phyloP scores from a whole-genome alignment of 2,888 invertebrate genomes.

The Nowickia ferox region DNA sequence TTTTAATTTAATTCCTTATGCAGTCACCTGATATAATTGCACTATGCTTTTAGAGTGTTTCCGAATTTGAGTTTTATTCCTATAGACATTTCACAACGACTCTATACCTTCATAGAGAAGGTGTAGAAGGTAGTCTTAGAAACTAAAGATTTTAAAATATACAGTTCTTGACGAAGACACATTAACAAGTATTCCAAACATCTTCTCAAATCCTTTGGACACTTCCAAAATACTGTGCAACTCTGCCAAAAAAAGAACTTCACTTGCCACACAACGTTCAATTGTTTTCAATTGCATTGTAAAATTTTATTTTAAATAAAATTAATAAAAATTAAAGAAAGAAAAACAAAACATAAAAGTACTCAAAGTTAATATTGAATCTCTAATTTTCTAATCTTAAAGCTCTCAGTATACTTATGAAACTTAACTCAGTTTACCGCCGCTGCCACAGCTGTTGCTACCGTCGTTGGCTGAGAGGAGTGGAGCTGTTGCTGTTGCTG shows the following conservation, averaged over 20 bases:
- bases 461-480: slow-evolving; percentile 44
- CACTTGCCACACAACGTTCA: not conserved
- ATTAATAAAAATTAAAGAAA: slow-evolving; percentile 28
- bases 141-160: no score
- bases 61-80: no score
- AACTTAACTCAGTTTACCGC: slow-evolving; percentile 67
- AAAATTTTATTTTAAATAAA: slow-evolving; percentile 54
- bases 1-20: no score
- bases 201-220: no score
- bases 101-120: no score
- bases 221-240: not conserved
- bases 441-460: slow-evolving; percentile 26
- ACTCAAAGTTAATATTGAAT: slow-evolving; percentile 15
- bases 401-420: slow-evolving; percentile 62
- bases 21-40: no score
- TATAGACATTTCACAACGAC: no score
- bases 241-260: not conserved
- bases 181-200: no score
- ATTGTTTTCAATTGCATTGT: slow-evolving; percentile 32
- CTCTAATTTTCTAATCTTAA: slow-evolving; percentile 61
- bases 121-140: no score
- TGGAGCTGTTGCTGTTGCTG: slow-evolving; percentile 65
- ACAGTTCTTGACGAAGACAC: no score
- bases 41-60: no score
- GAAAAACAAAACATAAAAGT: slow-evolving; percentile 39